Conservation (phyloP, 2,797 vertebrate species). For the Diglossa cyanea region DNA sequence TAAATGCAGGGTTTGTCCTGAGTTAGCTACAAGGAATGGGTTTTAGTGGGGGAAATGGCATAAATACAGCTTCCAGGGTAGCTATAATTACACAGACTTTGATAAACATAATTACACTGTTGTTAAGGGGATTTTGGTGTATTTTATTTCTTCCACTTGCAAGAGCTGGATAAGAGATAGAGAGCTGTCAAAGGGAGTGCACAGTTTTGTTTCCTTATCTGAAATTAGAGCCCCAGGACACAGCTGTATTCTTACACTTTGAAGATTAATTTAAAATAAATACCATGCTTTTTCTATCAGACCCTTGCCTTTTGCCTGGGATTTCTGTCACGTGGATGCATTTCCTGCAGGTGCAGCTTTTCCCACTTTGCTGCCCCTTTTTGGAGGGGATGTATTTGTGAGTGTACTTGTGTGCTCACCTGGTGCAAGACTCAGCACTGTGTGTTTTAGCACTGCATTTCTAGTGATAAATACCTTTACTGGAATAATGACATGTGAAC, state of each 20-base stretch:
- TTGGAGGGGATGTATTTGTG: not conserved
- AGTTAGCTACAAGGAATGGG: not conserved
- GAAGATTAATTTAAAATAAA: slow-evolving; percentile 49
- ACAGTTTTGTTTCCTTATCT: slow-evolving; percentile 52
- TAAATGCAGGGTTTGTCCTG: not conserved
- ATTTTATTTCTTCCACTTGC: slow-evolving; percentile 11
- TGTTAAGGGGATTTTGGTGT: slow-evolving; percentile 16
- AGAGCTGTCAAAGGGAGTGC: slow-evolving; percentile 18
- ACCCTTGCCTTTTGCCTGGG: not conserved
- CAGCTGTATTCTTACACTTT: not conserved
- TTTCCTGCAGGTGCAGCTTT: not conserved
- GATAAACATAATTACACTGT: slow-evolving; percentile 31
- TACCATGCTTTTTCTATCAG: not conserved
- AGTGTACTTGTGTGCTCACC: not conserved
- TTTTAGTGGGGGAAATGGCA: not conserved
- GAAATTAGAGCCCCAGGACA: slow-evolving; percentile 45
- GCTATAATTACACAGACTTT: not conserved
- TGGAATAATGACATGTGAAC: not conserved
- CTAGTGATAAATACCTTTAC: not conserved
- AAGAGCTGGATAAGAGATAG: not conserved
- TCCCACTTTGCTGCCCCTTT: not conserved
- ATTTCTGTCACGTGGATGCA: not conserved
- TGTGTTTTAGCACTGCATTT: not conserved
- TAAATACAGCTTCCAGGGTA: not conserved
- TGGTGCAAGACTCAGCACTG: not conserved